Base-by-base conservation (phyloP, 1,140 invertebrate species). In the Drosophila paulistorum region DNA sequence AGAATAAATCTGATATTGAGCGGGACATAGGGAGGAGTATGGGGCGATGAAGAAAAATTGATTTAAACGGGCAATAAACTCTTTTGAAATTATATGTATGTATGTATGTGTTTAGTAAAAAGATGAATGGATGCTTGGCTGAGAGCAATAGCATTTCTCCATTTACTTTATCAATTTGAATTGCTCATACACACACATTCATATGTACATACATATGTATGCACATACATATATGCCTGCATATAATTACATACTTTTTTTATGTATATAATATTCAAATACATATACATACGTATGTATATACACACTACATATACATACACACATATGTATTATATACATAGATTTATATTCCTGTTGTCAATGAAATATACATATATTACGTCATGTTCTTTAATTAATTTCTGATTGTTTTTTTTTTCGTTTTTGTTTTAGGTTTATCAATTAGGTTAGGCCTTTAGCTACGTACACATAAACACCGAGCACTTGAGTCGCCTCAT, bases 401-500 rank as follows among this genome's bases (percentile, higher is more conserved):
- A 71, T 81, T 69, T 65, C 71, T 85, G 74, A 87, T 87, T 51
- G 30, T 30, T 30, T 30, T 26, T 30, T 30, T 26, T 26, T 89
- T 69, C 82, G 65, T 71, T 62, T 65, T 51, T 51, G n/a, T 48
- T 51, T 23, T 79, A 69, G 73, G 76, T 73, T 87, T 83, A 86
- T 87, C 79, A 87, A 87, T 72, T 83, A 87, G 76, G 76, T 89
- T 89, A 77, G 14, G 37, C 69, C 77, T 45, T 14, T 45, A 45
- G 45, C 33, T 76, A 90, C 86, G 71, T 91, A 91, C 90, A 91
- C 68, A 91, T 65, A 74, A 91, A 79, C 75, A 89, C 84, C 61
- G 83, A 82, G 71, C 90, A 91, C 73, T 89, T 91, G 57, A 90
- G 71, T 67, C 80, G 85, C 81, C 71, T 75, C 90, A 91, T 91